Conservation (phyloP, 2,888 invertebrate genomes). For the Himalopsyche anomala region DNA sequence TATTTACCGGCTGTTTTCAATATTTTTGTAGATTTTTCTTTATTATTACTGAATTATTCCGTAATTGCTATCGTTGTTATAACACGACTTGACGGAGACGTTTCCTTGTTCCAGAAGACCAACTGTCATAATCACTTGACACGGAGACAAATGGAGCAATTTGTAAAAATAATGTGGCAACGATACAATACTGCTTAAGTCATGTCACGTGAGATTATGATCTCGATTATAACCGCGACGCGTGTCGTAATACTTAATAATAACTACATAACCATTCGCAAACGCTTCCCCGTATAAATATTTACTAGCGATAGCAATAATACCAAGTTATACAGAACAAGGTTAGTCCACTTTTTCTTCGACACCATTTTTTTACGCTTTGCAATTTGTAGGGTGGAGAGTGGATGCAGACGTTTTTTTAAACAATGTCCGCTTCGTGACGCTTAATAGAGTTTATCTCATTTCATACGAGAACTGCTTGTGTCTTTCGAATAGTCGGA, state of each 20-base stretch:
- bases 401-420: too few relatives aligned
- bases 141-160: constrained; percentile 21
- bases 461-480: too few relatives aligned
- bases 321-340: too few relatives aligned
- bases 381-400: too few relatives aligned
- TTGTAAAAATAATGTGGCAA: neutral
- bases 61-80: neutral
- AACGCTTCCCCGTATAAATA: neutral
- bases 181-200: neutral
- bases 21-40: neutral
- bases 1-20: too few relatives aligned
- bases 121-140: constrained; percentile 37
- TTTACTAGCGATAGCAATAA: too few relatives aligned
- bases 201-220: constrained; percentile 16
- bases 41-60: neutral
- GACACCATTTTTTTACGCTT: too few relatives aligned
- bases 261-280: neutral
- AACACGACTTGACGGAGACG: neutral
- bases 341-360: too few relatives aligned
- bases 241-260: constrained; percentile 17
- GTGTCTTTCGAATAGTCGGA: too few relatives aligned
- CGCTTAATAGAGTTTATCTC: too few relatives aligned
- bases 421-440: too few relatives aligned
- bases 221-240: constrained; percentile 22
- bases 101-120: constrained; percentile 27